A percentile compares a stretch with the other conserved stretches of the same genome.
These are phyloP conservation scores for Siderastrea siderea DNA, from an alignment of 92 coral and sea anemone species.

Conservation along the genomic window DNA sequence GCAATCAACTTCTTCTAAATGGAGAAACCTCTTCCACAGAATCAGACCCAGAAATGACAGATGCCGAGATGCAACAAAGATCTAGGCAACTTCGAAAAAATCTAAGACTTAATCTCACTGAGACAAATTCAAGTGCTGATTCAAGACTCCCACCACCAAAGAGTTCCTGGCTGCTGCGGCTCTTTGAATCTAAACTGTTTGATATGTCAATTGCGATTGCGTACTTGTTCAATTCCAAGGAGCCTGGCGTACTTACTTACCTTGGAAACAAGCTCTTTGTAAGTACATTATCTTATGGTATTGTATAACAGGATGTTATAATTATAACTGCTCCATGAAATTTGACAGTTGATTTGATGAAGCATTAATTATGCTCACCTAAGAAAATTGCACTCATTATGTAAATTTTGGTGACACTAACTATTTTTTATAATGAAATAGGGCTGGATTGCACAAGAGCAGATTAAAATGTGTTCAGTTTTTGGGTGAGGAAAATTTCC, in stretches of 20 bases:
- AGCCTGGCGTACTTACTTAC: conserved; percentile 95
- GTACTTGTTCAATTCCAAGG: conserved; percentile 96
- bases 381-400: neutral
- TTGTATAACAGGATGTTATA: neutral
- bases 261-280: conserved; percentile 98
- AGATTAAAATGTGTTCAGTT: no score
- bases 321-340: neutral
- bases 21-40: conserved; percentile 26
- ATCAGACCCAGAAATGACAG: conserved; percentile 19
- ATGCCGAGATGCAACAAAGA: conserved; percentile 22
- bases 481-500: no score
- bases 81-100: conserved; percentile 26
- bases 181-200: conserved; percentile 96
- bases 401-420: conserved; percentile 22
- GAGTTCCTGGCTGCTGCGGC: conserved; percentile 91
- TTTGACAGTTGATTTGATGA: neutral
- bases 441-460: no score
- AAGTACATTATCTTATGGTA: conserved; percentile 55
- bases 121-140: conserved; percentile 8
- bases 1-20: neutral
- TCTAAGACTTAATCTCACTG: conserved; percentile 30
- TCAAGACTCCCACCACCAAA: conserved; percentile 84
- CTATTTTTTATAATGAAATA: conserved; percentile 13
- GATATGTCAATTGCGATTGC: conserved; percentile 99
- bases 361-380: neutral